Conservation (phyloP, 2,888 invertebrate genomes). For the Tethea ocularis region DNA sequence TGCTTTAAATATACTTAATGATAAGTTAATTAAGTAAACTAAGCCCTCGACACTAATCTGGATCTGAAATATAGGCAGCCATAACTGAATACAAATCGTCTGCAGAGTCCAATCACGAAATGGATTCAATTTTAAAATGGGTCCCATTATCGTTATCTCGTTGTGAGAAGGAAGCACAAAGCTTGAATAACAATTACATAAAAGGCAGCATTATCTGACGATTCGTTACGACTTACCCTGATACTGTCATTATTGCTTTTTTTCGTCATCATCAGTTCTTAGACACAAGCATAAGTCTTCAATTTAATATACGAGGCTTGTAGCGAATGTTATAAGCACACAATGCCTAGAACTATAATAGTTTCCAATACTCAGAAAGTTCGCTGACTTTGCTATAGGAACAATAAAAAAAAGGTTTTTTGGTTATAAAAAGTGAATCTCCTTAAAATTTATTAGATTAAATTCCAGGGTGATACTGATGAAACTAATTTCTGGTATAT, state of each 20-base stretch:
- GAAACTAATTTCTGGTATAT: no score
- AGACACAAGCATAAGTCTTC: background rate
- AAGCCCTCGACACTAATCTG: background rate
- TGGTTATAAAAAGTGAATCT: no score
- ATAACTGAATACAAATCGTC: slow-evolving; percentile 1
- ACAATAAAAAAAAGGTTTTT: no score
- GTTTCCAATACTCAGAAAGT: no score
- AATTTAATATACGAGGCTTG: no score
- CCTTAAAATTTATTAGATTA: no score
- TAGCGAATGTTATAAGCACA: no score
- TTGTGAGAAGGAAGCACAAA: slow-evolving; percentile 21
- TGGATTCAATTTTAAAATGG: slow-evolving; percentile 31
- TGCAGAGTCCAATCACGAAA: slow-evolving; percentile 28
- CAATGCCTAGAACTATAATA: no score
- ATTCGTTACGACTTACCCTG: background rate
- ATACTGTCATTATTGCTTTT: background rate
- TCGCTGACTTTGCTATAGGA: no score
- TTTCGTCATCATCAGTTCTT: background rate
- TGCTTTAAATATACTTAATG: no score
- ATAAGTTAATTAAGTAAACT: background rate
- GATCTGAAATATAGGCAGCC: background rate
- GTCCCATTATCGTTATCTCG: slow-evolving; percentile 20
- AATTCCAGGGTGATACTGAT: no score
- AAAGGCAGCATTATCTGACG: slow-evolving; percentile 2
- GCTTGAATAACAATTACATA: slow-evolving; percentile 17